A percentile compares a stretch with the other conserved stretches of the same genome.
phyloP scores from a whole-genome alignment of 2,888 invertebrate species.

The Hipparchia semele region DNA sequence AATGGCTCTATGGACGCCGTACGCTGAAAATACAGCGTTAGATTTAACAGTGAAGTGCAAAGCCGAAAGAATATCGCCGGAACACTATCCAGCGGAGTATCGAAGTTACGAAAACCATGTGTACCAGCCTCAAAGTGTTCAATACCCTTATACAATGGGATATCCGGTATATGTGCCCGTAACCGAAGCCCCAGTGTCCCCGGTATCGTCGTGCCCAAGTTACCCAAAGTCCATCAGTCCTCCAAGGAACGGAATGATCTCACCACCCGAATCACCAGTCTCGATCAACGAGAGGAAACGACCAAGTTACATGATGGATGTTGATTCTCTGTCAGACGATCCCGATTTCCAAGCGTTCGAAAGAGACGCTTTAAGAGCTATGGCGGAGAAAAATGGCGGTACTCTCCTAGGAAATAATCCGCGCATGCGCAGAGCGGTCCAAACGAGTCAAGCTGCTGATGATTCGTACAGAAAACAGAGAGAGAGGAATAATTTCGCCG shows the following conservation, averaged over 20 bases:
- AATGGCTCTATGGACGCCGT: slow-evolving; percentile 73
- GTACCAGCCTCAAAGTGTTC: slow-evolving; percentile 29
- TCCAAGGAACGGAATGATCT: slow-evolving; percentile 40
- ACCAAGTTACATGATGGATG: slow-evolving; percentile 77
- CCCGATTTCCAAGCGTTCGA: slow-evolving; percentile 87
- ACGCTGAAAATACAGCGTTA: slow-evolving; percentile 58
- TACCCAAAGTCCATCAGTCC: slow-evolving; percentile 37
- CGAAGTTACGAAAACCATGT: slow-evolving; percentile 32
- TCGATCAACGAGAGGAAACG: slow-evolving; percentile 38
- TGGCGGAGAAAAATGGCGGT: slow-evolving; percentile 85
- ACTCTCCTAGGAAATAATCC: slow-evolving; percentile 84
- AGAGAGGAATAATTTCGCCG: slow-evolving; percentile 96
- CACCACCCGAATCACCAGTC: slow-evolving; percentile 44
- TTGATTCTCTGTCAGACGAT: slow-evolving; percentile 71
- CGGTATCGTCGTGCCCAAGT: slow-evolving; percentile 42
- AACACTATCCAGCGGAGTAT: slow-evolving; percentile 27
- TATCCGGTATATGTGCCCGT: slow-evolving; percentile 40
- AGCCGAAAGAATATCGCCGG: slow-evolving; percentile 45
- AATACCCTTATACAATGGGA: slow-evolving; percentile 34
- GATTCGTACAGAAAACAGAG: slow-evolving; percentile 94
- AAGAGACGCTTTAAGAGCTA: slow-evolving; percentile 85
- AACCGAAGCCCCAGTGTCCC: slow-evolving; percentile 39
- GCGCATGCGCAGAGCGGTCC: slow-evolving; percentile 86
- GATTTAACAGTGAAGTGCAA: slow-evolving; percentile 56
- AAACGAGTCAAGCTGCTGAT: slow-evolving; percentile 79